Evolutionary conservation across 2,888 invertebrate genomes (phyloP).

Genomic region (Tolmerus cingulatus): DNA sequence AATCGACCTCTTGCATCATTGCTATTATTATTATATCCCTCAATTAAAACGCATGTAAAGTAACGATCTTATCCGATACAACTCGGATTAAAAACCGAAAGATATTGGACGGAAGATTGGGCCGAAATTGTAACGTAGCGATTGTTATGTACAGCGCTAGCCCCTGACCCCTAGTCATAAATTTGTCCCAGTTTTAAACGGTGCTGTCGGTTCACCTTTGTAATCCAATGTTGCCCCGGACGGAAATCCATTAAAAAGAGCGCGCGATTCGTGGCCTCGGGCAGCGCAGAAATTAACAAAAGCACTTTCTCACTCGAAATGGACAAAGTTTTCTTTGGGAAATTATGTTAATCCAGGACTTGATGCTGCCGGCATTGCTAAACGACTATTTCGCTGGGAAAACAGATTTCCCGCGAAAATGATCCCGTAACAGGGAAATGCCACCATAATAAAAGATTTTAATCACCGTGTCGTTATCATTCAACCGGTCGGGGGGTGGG

Average conservation of each 20-base stretch:
- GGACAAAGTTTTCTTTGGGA: constrained; percentile 17
- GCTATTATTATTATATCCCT: too few species aligned
- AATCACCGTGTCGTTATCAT: constrained; percentile 44
- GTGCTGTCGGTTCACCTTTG: constrained; percentile 11
- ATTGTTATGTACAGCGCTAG: background rate
- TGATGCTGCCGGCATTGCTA: constrained; percentile 35
- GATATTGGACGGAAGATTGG: background rate
- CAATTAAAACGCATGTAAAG: background rate
- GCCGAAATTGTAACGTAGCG: background rate
- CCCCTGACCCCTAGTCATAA: background rate
- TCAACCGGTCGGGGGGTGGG: constrained; percentile 24
- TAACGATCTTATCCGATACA: background rate
- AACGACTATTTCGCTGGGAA: constrained; percentile 46
- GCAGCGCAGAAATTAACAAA: constrained; percentile 32
- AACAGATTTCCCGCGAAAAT: constrained; percentile 47
- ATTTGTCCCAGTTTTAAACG: background rate
- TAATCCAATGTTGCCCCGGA: constrained; percentile 4
- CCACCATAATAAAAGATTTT: constrained; percentile 44
- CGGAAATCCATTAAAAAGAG: constrained; percentile 20
- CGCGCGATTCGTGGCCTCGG: background rate
- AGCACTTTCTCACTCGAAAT: constrained; percentile 20
- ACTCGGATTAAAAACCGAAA: background rate
- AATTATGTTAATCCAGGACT: constrained; percentile 47
- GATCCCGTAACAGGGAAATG: constrained; percentile 38
- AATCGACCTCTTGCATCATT: too few species aligned